Evolutionary conservation across 1,140 invertebrate genomes (phyloP).

Genomic region (Lethrus apterus): DNA sequence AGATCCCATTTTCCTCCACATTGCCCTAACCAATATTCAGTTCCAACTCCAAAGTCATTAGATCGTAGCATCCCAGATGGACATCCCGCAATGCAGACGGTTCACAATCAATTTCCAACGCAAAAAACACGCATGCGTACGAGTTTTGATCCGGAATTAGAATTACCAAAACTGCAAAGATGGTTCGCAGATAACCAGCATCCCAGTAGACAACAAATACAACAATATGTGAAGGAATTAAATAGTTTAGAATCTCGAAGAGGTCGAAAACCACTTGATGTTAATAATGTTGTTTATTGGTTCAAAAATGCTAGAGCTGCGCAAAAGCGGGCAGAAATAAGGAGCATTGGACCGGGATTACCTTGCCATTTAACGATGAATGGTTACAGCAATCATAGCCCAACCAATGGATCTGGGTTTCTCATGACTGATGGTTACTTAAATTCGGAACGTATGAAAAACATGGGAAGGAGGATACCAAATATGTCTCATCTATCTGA

Average conservation of each 20-base stretch:
- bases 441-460: slow-evolving; percentile 43
- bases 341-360: slow-evolving; percentile 48
- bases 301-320: slow-evolving; percentile 97
- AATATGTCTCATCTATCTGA: slow-evolving; percentile 50
- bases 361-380: slow-evolving; percentile 50
- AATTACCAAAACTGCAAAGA: slow-evolving; percentile 86
- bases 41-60: slow-evolving; percentile 38
- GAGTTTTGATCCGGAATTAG: slow-evolving; percentile 90
- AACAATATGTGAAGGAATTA: slow-evolving; percentile 88
- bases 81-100: slow-evolving; percentile 63
- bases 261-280: slow-evolving; percentile 87
- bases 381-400: slow-evolving; percentile 56
- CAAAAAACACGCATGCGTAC: slow-evolving; percentile 89
- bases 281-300: slow-evolving; percentile 98
- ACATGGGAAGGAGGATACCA: slow-evolving; percentile 38
- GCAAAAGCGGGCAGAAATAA: slow-evolving; percentile 78
- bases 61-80: slow-evolving; percentile 46
- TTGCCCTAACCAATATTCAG: slow-evolving; percentile 37
- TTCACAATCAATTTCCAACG: slow-evolving; percentile 66
- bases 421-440: slow-evolving; percentile 46
- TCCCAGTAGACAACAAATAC: slow-evolving; percentile 87
- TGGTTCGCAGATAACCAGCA: slow-evolving; percentile 97
- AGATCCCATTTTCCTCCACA: slow-evolving; percentile 35
- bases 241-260: slow-evolving; percentile 86
- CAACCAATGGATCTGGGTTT: slow-evolving; percentile 49